phyloP scores from a whole-genome alignment of 2,888 invertebrate species.

The Diplolepis rosae region DNA sequence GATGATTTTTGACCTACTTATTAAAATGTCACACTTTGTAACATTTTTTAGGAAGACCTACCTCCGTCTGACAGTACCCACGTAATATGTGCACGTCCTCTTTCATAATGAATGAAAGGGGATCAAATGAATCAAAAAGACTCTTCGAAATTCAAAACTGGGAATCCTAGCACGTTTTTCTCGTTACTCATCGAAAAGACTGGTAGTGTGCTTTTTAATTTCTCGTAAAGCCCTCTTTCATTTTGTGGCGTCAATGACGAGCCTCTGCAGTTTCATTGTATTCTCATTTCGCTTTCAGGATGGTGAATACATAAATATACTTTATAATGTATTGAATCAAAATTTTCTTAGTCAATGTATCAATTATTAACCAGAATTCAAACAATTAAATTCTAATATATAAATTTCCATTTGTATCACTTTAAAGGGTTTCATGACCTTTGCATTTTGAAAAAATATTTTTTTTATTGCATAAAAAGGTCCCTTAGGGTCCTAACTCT shows the following conservation, averaged over 20 bases:
- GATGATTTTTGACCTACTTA: too few relatives aligned
- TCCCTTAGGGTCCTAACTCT: too few relatives aligned
- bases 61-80: too few relatives aligned
- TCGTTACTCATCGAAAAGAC: slow-evolving; percentile 28
- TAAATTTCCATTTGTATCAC: too few relatives aligned
- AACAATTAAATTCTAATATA: too few relatives aligned
- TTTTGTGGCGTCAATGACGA: slow-evolving; percentile 22
- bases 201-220: slow-evolving; percentile 1
- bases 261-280: slow-evolving; percentile 25
- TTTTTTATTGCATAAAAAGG: too few relatives aligned
- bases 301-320: slow-evolving; percentile 8
- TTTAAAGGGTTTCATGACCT: too few relatives aligned
- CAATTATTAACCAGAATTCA: background rate
- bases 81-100: too few relatives aligned
- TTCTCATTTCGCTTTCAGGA: background rate
- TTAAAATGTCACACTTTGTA: too few relatives aligned
- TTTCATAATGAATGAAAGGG: background rate
- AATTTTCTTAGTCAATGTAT: background rate
- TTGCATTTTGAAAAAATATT: too few relatives aligned
- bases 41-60: too few relatives aligned
- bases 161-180: slow-evolving; percentile 22
- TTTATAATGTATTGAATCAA: background rate
- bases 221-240: slow-evolving; percentile 20
- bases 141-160: slow-evolving; percentile 12
- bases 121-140: slow-evolving; percentile 10